These are phyloP conservation scores for Acrobeloides nanus DNA, from an alignment of 2,888 invertebrate species.

Conservation along the genomic window DNA sequence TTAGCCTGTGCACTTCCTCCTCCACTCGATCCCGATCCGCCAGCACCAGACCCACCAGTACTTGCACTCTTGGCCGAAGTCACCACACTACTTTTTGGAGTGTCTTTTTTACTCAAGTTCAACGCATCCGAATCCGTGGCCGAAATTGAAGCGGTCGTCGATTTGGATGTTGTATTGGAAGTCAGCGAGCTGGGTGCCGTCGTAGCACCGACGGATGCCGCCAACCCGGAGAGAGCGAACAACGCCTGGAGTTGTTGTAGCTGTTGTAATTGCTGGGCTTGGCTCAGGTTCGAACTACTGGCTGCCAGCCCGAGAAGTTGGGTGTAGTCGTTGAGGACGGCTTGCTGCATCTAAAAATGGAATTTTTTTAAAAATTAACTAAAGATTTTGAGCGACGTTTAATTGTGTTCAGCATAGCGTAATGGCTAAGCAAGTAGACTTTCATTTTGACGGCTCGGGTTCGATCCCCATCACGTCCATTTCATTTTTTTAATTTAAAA, in stretches of 20 bases:
- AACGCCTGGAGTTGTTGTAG: conserved; percentile 15
- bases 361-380: no score
- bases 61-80: conserved; percentile 12
- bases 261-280: conserved; percentile 21
- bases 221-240: conserved; percentile 13
- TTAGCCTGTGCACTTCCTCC: conserved; percentile 4
- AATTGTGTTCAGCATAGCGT: no score
- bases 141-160: conserved; percentile 7
- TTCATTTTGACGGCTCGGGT: no score
- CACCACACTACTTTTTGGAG: neutral
- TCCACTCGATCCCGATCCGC: no score
- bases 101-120: conserved; percentile 25
- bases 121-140: conserved; percentile 19
- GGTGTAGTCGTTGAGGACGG: conserved; percentile 14
- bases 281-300: conserved; percentile 1
- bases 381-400: no score
- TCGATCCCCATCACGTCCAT: no score
- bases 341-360: conserved; percentile 20
- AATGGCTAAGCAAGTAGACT: no score
- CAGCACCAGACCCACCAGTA: no score
- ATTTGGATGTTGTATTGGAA: neutral
- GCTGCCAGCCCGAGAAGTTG: conserved; percentile 18
- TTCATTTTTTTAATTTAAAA: no score
- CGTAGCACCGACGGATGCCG: neutral
- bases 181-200: neutral